These are phyloP conservation scores for Galago senegalensis DNA, from an alignment of 2,797 vertebrate genomes.

Conservation along the genomic window DNA sequence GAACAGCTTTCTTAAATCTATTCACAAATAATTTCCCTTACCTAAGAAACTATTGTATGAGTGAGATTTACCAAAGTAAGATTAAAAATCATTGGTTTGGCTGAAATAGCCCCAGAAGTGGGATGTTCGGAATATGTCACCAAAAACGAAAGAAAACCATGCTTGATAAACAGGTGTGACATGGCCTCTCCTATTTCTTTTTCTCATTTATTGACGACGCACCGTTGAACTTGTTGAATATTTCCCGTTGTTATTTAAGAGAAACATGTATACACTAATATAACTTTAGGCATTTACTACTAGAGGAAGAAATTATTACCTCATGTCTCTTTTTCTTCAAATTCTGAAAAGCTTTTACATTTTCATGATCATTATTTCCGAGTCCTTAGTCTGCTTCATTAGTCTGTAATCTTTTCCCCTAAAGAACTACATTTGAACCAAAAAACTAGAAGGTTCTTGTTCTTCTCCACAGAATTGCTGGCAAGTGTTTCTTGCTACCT, in stretches of 20 bases:
- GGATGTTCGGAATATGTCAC: not conserved
- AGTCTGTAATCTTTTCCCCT: not conserved
- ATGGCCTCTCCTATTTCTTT: not conserved
- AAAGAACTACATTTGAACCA: not conserved
- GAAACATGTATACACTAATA: not conserved
- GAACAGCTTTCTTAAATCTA: not conserved
- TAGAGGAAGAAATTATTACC: not conserved
- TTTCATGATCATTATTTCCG: not conserved
- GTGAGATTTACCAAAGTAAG: not conserved
- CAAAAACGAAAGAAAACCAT: not conserved
- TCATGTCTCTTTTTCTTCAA: not conserved
- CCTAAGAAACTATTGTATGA: not conserved
- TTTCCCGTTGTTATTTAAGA: not conserved
- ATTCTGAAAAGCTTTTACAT: not conserved
- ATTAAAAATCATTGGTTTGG: not conserved
- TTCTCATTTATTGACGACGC: not conserved
- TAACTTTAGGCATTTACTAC: not conserved
- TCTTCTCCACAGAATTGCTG: not conserved
- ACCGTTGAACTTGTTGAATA: not conserved
- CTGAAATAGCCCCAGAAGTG: not conserved
- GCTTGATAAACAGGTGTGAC: not conserved
- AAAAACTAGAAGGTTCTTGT: not conserved
- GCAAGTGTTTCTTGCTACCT: not conserved
- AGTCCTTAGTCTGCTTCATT: not conserved
- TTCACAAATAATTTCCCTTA: not conserved